Evolutionary conservation across 2,797 vertebrate species (phyloP), one percentile per base, ranked within the genome.

Genomic region (Chelon auratus): DNA sequence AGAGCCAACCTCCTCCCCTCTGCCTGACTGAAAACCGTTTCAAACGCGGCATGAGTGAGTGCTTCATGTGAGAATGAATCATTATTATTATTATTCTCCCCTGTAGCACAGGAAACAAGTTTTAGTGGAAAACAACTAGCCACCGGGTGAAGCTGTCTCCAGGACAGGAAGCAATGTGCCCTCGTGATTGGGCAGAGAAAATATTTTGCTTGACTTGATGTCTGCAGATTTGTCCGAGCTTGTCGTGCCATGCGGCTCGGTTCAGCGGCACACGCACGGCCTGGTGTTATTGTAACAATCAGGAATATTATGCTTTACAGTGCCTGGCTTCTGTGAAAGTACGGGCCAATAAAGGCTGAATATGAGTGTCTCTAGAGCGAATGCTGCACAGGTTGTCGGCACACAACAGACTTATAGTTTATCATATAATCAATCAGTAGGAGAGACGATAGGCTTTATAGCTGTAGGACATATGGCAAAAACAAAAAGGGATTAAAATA

Each of bases 161-260:
- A 62, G 87, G 81, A 82, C 92, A 93, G 94, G 94, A 94, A 93
- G 84, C 80, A 75, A 88, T 86, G 90, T 90, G 87, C 85, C 85
- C 82, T 62, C 72, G 60, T 62, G 92, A 93, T 90, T 90, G 88
- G 82, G 81, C 67, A 94, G 88, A 92, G 89, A 92, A 94, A 94
- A 95, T 93, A 94, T 94, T 93, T 91, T 82, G 78, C 81, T 90
- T 86, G 80, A 90, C 87, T 86, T 45, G 65, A 81, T 86, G 85
- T 83, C 77, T 89, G 81, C 68, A 87, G 81, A 80, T 85, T 85
- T 88, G 83, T 81, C 59, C 37, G 39, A 79, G 72, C 63, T 64
- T 37, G 75, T 70, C 71, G 36, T 82, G 74, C 78, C 57, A 68
- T 50, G 69, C 15, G 68, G 80, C 73, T 86, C 62, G 56, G 69